Evolutionary conservation across 2,888 invertebrate species (phyloP), one percentile per base, ranked within the genome.

Genomic region (Chrysolina haemoptera): DNA sequence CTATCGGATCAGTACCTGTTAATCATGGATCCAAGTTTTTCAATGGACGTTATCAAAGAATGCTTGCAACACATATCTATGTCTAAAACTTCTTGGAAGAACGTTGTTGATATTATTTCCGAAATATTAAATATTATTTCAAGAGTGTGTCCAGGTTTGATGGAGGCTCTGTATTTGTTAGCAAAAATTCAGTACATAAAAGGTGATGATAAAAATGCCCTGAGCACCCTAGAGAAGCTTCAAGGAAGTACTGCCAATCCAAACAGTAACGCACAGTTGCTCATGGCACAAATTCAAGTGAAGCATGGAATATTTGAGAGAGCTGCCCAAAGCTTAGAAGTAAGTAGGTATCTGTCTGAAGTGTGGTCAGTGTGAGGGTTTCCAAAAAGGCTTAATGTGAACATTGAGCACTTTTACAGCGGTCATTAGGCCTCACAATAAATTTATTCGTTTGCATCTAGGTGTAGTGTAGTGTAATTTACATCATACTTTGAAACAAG

Each of bases 291-390:
- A 87, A 95, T 97, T 68, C 93, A 95, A 79, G 90, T 96, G 8
- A 92, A 92, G 73, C 92, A 93, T 83, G 90, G 91, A 50, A 89
- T 91, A 62, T 95, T 91, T 82, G 91, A 93, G 18, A 91, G 94
- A 84, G 98, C 98, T 0, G 91, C 94, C 12, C 96, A 97, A 86
- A 94, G 93, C 70, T 89, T 99, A 62, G 98, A 98, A 88, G 92
- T 95, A 43, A 62, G 68, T 71, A 10, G n/a, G 12, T 8, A 9
- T 48, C 16, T 27, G 27, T 27, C 27, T 27, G 27, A 1, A 3
- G 27, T 27, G 27, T 35, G 35, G 35, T 35, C 35, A 35, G 4
- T 35, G 27, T 27, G 5, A 27, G 2, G 1, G 27, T 27, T 27
- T 27, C n/a, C n/a, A n/a, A n/a, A n/a, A n/a, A n/a, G n/a, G n/a